A percentile compares a stretch with the other conserved stretches of the same genome.
These are phyloP conservation scores for Acromyrmex heyeri DNA, from an alignment of 1,140 invertebrate genomes.

Conservation along the genomic window DNA sequence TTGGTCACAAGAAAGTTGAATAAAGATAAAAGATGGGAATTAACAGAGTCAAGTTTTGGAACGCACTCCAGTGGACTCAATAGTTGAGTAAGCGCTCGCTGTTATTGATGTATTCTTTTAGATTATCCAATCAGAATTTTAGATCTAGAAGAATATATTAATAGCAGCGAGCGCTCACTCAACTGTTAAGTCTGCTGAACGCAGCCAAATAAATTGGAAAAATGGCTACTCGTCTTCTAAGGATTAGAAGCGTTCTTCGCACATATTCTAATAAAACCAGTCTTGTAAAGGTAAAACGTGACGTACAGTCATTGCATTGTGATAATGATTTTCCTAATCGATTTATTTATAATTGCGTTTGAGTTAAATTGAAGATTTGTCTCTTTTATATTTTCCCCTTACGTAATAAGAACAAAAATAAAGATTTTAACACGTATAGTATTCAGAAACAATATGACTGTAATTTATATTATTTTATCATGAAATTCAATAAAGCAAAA, in stretches of 20 bases:
- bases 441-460: neutral
- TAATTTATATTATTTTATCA: conserved; percentile 15
- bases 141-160: too few relatives aligned
- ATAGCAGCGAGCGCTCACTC: too few relatives aligned
- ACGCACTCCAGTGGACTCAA: too few relatives aligned
- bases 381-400: conserved; percentile 53
- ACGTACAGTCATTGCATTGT: neutral
- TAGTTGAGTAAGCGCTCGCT: too few relatives aligned
- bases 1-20: too few relatives aligned
- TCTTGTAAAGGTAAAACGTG: conserved; percentile 79
- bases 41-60: too few relatives aligned
- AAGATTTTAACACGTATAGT: neutral
- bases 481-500: neutral
- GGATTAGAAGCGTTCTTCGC: conserved; percentile 81
- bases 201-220: conserved; percentile 65
- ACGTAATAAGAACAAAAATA: conserved; percentile 63
- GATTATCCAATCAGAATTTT: too few relatives aligned
- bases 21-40: too few relatives aligned
- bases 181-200: too few relatives aligned
- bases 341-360: conserved; percentile 4
- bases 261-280: conserved; percentile 83
- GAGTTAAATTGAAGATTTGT: neutral
- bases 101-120: too few relatives aligned
- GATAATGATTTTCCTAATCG: neutral
- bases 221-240: conserved; percentile 86